Evolutionary conservation across 2,888 invertebrate genomes (phyloP).

Genomic region (Anarsia innoxiella): DNA sequence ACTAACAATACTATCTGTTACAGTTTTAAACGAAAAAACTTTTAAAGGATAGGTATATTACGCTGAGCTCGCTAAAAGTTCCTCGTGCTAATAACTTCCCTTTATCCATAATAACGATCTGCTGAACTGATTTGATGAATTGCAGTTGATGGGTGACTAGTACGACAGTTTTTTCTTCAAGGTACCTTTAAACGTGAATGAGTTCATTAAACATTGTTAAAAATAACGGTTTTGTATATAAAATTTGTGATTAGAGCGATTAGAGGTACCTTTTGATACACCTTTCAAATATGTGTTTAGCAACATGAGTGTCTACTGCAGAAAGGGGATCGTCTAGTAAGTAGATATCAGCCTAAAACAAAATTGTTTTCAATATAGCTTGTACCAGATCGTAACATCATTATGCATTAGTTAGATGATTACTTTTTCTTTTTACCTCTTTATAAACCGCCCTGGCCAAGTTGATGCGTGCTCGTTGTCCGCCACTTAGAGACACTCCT

Average conservation of each 20-base stretch:
- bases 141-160: slow-evolving; percentile 91
- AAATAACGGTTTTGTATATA: not conserved
- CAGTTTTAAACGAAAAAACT: too few species aligned
- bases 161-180: slow-evolving; percentile 82
- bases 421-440: slow-evolving; percentile 37
- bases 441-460: slow-evolving; percentile 79
- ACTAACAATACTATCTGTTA: too few species aligned
- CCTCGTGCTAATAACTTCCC: slow-evolving; percentile 52
- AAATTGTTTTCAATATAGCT: too few species aligned
- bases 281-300: slow-evolving; percentile 80
- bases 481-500: slow-evolving; percentile 88
- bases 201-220: not conserved
- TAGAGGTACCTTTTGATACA: slow-evolving; percentile 70
- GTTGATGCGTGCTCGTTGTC: slow-evolving; percentile 83
- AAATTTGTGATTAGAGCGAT: too few species aligned
- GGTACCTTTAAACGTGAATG: slow-evolving; percentile 36
- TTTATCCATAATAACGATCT: slow-evolving; percentile 63
- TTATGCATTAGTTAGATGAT: not conserved
- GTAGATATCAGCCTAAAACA: slow-evolving; percentile 79
- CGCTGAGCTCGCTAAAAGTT: slow-evolving; percentile 48
- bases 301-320: slow-evolving; percentile 83
- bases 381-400: not conserved
- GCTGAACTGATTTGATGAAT: slow-evolving; percentile 81
- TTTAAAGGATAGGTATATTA: too few species aligned
- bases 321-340: slow-evolving; percentile 84